These are phyloP conservation scores for Drosophila tropicalis DNA, from an alignment of 1,140 invertebrate species.

Conservation along the genomic window DNA sequence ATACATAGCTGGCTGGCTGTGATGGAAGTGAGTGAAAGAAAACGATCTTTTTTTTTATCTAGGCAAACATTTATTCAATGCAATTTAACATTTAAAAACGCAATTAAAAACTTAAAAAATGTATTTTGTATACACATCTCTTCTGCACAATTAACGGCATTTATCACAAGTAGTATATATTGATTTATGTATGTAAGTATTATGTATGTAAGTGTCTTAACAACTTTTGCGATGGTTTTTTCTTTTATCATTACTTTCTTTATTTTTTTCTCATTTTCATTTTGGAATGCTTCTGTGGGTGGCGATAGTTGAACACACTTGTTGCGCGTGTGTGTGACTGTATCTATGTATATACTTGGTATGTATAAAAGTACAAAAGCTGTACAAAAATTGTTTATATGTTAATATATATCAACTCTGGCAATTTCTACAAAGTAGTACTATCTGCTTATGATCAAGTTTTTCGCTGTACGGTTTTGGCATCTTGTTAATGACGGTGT, in stretches of 20 bases:
- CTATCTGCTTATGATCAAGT: conserved; percentile 30
- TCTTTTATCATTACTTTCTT: conserved; percentile 14
- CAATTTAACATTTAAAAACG: conserved; percentile 76
- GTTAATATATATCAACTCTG: conserved; percentile 42
- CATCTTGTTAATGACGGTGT: conserved; percentile 50
- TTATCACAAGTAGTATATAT: conserved; percentile 79
- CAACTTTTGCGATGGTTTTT: conserved; percentile 42
- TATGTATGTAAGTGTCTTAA: conserved; percentile 31
- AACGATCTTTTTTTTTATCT: conserved; percentile 15
- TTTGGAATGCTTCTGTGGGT: conserved; percentile 44
- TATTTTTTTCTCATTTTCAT: conserved; percentile 9
- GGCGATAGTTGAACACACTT: neutral
- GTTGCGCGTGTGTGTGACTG: neutral
- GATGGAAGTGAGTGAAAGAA: no score
- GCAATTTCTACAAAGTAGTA: conserved; percentile 17
- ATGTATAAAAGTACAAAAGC: conserved; percentile 75
- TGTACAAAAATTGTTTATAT: conserved; percentile 30
- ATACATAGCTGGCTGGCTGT: no score
- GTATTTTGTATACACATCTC: conserved; percentile 57
- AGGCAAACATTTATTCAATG: conserved; percentile 76
- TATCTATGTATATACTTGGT: conserved; percentile 3
- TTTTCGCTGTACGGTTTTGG: conserved; percentile 53
- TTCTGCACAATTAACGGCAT: conserved; percentile 65
- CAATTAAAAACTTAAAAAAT: conserved; percentile 55
- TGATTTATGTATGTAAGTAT: conserved; percentile 41